Base-by-base conservation (phyloP, 2,888 invertebrate species). In the Shargacucullia verbasci region DNA sequence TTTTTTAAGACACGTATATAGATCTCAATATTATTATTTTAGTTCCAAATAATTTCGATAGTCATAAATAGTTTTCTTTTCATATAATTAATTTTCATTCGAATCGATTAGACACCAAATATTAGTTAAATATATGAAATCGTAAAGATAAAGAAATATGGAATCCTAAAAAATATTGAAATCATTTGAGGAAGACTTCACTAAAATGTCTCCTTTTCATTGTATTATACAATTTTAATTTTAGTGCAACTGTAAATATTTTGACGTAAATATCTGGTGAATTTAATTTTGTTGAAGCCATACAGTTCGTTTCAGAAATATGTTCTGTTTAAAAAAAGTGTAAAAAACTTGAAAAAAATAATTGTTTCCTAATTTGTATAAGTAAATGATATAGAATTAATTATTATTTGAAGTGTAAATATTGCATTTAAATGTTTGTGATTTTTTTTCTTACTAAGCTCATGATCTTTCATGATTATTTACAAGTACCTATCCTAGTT, bases 381-480 rank as follows among this genome's bases (percentile, higher is more conserved):
- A n/a, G n/a, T n/a, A n/a, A 84, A 85, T 76, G 69, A 74, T 70
- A 70, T 86, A 87, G 80, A 73, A 75, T 81, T 73, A 69, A 70
- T 72, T 2, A 7, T 9, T 81, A 77, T 73, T 79, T 80, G 73
- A 71, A 79, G 54, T 92, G 91, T 92, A 92, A 90, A 92, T 92
- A 92, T 87, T 90, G 93, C 92, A 92, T 93, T 93, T 93, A 90
- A 81, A 84, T 78, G 79, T 90, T 89, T 91, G 91, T 91, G 90
- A 89, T 91, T 88, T 85, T 80, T 85, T 83, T 83, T 80, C 69
- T 80, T 78, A 76, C 67, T 81, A 78, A 20, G 20, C 20, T 20
- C 20, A 29, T 29, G 9, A 76, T 74, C 65, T 65, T 76, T 73
- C 70, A 74, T 77, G 46, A 85, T 85, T 78, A 83, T 82, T 85